Evolutionary conservation across 2,113 vertebrate species (phyloP).

Genomic region (Mus pahari): DNA sequence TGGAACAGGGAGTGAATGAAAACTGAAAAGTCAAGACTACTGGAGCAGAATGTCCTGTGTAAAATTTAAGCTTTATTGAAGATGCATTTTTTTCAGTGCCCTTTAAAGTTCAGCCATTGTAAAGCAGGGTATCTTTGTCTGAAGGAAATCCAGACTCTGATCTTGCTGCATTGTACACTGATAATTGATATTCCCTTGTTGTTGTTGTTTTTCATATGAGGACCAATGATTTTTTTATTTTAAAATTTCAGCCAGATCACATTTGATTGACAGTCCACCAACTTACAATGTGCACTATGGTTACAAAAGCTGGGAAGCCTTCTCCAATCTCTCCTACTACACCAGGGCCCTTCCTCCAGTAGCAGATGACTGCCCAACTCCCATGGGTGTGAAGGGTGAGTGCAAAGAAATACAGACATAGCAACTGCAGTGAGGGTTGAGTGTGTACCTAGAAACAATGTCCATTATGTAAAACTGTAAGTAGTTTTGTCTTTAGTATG

Average conservation of each 20-base stretch:
- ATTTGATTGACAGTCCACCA: conserved; percentile 96
- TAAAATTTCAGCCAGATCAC: conserved; percentile 90
- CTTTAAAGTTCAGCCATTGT: neutral
- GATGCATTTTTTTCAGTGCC: neutral
- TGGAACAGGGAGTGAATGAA: neutral
- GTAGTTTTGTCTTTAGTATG: neutral
- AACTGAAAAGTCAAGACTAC: neutral
- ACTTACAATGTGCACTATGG: conserved; percentile 93
- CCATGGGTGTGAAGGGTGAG: conserved; percentile 97
- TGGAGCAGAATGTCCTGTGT: neutral
- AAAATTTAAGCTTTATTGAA: neutral
- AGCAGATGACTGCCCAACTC: conserved; percentile 94
- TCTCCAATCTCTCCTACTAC: conserved; percentile 96
- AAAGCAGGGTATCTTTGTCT: neutral
- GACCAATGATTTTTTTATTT: neutral
- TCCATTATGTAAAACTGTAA: neutral
- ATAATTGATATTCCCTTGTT: neutral
- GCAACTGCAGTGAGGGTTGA: neutral
- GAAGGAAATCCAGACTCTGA: neutral
- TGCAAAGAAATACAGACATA: neutral
- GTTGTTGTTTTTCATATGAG: neutral
- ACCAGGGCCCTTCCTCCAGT: conserved; percentile 95
- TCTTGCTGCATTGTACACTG: neutral
- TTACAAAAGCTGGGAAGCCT: conserved; percentile 98
- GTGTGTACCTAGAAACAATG: neutral